These are phyloP conservation scores for Heliconius eleuchia DNA, from an alignment of 1,140 invertebrate species.

Conservation along the genomic window DNA sequence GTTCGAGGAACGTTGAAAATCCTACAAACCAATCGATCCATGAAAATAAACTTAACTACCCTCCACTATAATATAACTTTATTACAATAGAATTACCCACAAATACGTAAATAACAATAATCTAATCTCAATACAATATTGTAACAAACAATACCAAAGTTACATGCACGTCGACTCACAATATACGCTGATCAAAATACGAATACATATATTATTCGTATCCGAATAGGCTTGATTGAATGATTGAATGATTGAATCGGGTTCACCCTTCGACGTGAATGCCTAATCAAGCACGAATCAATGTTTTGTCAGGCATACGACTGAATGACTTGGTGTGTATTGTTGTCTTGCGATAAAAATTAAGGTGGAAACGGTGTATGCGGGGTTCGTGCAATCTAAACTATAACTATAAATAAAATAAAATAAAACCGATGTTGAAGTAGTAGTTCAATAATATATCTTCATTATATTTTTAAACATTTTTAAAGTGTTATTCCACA, in stretches of 20 bases:
- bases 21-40: neutral
- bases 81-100: neutral
- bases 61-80: neutral
- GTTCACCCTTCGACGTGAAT: constrained; percentile 47
- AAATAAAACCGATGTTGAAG: too few species aligned
- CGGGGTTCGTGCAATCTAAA: neutral
- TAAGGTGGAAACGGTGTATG: neutral
- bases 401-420: neutral
- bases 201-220: constrained; percentile 33
- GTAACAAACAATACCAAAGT: constrained; percentile 5
- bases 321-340: constrained; percentile 35
- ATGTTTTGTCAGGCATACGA: constrained; percentile 58
- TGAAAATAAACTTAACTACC: neutral
- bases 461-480: too few species aligned
- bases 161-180: constrained; percentile 12
- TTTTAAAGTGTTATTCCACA: too few species aligned
- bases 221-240: constrained; percentile 47
- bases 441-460: too few species aligned
- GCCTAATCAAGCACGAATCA: constrained; percentile 49
- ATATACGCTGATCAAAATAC: constrained; percentile 25
- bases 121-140: neutral
- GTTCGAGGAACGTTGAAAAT: neutral
- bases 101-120: constrained; percentile 4
- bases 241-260: constrained; percentile 42
- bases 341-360: constrained; percentile 5